Percentiles rank a stretch among this genome's conserved stretches.
Conservation (phyloP, 2,888 invertebrate species). For the Frankliniella fusca region DNA sequence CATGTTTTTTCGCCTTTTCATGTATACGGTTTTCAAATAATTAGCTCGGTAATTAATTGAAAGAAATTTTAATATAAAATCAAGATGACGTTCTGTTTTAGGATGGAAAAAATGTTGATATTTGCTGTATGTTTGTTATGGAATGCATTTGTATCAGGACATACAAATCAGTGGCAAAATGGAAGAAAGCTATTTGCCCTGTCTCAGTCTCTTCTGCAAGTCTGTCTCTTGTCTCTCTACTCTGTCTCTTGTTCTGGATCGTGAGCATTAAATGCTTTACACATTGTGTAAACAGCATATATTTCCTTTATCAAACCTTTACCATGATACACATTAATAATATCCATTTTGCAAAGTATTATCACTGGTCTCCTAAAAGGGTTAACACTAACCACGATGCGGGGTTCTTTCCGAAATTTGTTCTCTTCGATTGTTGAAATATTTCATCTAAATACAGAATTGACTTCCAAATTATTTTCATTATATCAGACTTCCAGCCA, state of each 20-base stretch:
- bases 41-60: constrained; percentile 30
- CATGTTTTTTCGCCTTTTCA: constrained; percentile 60
- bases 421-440: too few relatives aligned
- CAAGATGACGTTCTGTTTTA: constrained; percentile 3
- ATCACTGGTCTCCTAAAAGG: too few relatives aligned
- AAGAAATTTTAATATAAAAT: constrained; percentile 19
- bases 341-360: too few relatives aligned
- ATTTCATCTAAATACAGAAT: too few relatives aligned
- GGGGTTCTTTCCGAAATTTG: too few relatives aligned
- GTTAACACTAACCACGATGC: too few relatives aligned
- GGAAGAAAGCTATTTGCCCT: neutral
- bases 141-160: constrained; percentile 21
- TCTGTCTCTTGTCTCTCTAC: constrained; percentile 26
- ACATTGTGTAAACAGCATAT: constrained; percentile 38
- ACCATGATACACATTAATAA: too few relatives aligned
- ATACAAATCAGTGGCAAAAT: neutral
- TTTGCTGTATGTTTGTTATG: constrained; percentile 8
- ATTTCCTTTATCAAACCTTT: neutral
- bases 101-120: constrained; percentile 23
- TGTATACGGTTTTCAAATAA: constrained; percentile 55
- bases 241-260: constrained; percentile 37
- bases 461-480: too few relatives aligned
- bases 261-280: constrained; percentile 42
- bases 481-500: too few relatives aligned
- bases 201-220: constrained; percentile 22